phyloP scores from a whole-genome alignment of 2,888 invertebrate genomes.

The Tillus elongatus region DNA sequence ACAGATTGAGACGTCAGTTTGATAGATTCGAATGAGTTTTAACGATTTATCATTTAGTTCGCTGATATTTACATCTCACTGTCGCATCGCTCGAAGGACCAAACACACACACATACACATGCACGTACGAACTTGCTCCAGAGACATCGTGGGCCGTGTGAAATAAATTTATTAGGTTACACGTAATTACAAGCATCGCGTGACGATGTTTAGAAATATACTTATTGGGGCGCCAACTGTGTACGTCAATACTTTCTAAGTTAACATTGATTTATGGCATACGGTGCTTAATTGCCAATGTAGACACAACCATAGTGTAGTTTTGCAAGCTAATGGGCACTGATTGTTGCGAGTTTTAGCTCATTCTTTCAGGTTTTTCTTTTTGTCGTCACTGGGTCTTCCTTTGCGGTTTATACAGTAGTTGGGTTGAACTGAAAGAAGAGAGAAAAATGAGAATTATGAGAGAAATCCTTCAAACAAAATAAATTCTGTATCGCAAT shows the following conservation, averaged over 20 bases:
- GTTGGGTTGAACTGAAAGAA: no score
- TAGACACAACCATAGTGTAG: background rate
- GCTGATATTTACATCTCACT: slow-evolving; percentile 24
- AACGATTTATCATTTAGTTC: slow-evolving; percentile 32
- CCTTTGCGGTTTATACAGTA: background rate
- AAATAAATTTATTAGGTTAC: slow-evolving; percentile 31
- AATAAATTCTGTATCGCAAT: no score
- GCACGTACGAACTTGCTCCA: background rate
- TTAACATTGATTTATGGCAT: background rate
- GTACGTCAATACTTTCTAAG: slow-evolving; percentile 16
- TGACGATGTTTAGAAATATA: slow-evolving; percentile 21
- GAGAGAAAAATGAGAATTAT: no score
- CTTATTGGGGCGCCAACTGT: slow-evolving; percentile 17
- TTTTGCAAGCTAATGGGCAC: background rate
- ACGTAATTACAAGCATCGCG: slow-evolving; percentile 28
- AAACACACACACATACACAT: no score
- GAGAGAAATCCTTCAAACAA: no score
- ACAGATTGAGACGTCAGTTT: slow-evolving; percentile 37
- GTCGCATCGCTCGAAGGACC: no score
- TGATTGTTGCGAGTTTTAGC: no score
- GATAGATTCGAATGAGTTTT: slow-evolving; percentile 32
- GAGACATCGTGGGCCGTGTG: slow-evolving; percentile 34
- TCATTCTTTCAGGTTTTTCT: slow-evolving; percentile 1
- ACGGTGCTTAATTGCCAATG: background rate
- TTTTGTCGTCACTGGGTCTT: background rate